Conservation (phyloP, 2,888 invertebrate genomes). For the Mimachlamys varia region DNA sequence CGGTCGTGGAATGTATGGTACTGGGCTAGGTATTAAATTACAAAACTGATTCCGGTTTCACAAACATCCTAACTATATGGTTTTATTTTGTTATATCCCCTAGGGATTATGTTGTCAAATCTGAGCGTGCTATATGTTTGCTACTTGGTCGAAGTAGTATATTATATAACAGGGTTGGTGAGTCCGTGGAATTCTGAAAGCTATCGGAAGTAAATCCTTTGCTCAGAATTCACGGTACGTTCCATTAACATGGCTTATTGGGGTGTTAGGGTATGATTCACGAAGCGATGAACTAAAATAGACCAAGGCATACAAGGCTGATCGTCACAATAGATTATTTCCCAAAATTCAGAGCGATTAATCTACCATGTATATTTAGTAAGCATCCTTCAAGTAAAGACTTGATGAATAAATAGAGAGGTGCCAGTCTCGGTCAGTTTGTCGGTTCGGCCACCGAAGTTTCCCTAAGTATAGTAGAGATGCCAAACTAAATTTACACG, state of each 20-base stretch:
- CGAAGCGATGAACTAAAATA: neutral
- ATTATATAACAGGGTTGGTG: neutral
- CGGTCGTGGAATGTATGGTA: too few species aligned
- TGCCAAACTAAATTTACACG: neutral
- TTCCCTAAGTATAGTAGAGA: neutral
- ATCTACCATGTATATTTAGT: neutral
- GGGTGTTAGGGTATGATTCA: neutral
- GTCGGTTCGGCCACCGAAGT: neutral
- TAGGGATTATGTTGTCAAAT: neutral
- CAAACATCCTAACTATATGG: neutral
- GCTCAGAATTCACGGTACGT: neutral
- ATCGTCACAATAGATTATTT: neutral
- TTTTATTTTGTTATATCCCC: neutral
- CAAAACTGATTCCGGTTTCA: neutral
- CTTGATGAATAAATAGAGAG: neutral
- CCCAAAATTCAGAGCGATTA: neutral
- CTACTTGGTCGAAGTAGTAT: neutral
- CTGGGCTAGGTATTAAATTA: too few species aligned
- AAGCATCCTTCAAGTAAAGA: constrained; percentile 10
- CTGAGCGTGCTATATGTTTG: neutral
- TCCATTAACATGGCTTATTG: neutral
- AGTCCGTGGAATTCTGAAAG: neutral
- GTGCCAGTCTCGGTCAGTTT: neutral
- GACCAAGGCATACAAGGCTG: neutral
- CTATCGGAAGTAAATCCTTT: neutral